Evolutionary conservation across 1,140 invertebrate species (phyloP).

Genomic region (Drosophila insularis): DNA sequence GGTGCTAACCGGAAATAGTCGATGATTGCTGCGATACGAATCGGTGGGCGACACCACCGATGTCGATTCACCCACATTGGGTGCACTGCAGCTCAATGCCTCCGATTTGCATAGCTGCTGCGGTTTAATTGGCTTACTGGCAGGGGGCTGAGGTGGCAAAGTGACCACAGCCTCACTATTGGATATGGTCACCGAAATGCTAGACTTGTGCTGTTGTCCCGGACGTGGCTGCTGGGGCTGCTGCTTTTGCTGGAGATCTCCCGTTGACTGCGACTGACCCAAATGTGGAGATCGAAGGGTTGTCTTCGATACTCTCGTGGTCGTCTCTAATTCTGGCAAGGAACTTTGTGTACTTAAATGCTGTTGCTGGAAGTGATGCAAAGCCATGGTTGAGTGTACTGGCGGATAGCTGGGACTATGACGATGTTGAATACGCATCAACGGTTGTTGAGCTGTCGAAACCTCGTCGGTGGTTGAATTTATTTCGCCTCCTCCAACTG

Average conservation of each 20-base stretch:
- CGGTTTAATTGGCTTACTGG: constrained; percentile 61
- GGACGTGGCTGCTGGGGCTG: constrained; percentile 30
- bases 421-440: constrained; percentile 66
- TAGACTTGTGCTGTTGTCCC: constrained; percentile 72
- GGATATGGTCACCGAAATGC: constrained; percentile 75
- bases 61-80: constrained; percentile 55
- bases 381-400: constrained; percentile 62
- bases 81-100: constrained; percentile 60
- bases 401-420: constrained; percentile 80
- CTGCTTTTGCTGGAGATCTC: constrained; percentile 62
- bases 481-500: background rate
- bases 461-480: background rate
- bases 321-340: constrained; percentile 54
- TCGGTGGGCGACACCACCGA: constrained; percentile 37
- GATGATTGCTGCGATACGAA: constrained; percentile 81
- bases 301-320: background rate
- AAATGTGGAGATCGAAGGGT: constrained; percentile 32
- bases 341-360: constrained; percentile 65
- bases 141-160: constrained; percentile 60
- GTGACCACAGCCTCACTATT: constrained; percentile 64
- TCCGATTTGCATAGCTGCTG: constrained; percentile 56
- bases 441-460: constrained; percentile 30
- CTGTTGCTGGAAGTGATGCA: constrained; percentile 57
- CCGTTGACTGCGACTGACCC: constrained; percentile 65
- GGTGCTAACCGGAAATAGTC: constrained; percentile 85